Evolutionary conservation across 2,113 vertebrate genomes (phyloP).

Genomic region (Albula glossodonta): DNA sequence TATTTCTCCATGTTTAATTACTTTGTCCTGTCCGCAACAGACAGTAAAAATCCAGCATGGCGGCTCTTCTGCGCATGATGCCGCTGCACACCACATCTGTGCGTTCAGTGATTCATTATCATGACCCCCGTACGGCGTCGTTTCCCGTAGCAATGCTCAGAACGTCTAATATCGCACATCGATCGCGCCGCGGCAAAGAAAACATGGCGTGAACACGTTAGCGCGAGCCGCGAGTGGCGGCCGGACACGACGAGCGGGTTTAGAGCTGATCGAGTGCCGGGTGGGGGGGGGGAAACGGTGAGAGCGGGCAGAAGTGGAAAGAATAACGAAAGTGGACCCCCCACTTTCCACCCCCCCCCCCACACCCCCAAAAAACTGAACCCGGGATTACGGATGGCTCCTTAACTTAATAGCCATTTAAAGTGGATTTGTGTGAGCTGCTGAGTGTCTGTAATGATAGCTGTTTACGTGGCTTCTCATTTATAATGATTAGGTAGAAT

Average conservation of each 20-base stretch:
- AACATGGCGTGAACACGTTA: neutral
- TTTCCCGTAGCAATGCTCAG: neutral
- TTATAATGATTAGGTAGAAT: constrained; percentile 97
- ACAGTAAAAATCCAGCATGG: neutral
- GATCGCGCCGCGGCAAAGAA: neutral
- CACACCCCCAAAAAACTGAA: constrained; percentile 50
- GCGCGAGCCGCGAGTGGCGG: constrained; percentile 36
- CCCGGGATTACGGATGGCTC: constrained; percentile 75
- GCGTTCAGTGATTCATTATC: neutral
- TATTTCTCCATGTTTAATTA: neutral
- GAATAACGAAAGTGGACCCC: constrained; percentile 66
- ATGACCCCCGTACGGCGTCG: neutral
- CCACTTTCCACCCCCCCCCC: constrained; percentile 57
- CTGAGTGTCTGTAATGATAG: constrained; percentile 81
- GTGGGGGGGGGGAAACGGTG: constrained; percentile 36
- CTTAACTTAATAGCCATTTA: constrained; percentile 82
- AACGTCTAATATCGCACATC: neutral
- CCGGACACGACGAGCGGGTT: constrained; percentile 54
- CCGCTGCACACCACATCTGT: neutral
- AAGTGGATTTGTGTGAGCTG: constrained; percentile 80
- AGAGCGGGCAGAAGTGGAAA: constrained; percentile 68
- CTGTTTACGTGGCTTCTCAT: constrained; percentile 86
- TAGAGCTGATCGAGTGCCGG: constrained; percentile 62
- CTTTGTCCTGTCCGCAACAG: neutral
- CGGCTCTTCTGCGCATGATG: neutral